Evolutionary conservation across 2,888 invertebrate species (phyloP), one percentile per base, ranked within the genome.

Genomic region (Malthinus seriepunctatus): DNA sequence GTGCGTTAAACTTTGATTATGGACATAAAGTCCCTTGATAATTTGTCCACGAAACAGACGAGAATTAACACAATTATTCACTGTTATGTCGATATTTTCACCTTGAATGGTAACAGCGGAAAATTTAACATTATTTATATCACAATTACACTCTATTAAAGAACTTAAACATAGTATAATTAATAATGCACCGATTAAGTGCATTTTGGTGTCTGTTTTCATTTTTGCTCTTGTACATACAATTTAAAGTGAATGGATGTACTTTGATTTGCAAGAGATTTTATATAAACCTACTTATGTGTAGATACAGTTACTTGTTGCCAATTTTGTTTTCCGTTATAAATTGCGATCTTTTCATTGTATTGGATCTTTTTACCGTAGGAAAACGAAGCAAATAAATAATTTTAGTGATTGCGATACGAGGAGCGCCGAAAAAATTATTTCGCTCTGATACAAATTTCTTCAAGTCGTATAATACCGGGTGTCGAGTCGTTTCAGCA

Each of bases 1-100:
- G n/a, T 51, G 32, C 14, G 51, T 49, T n/a, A 69, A 44, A 32
- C 45, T 56, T 65, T 70, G 70, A 6, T 63, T 33, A n/a, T 54
- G 37, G 1, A 63, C 54, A 12, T 56, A 56, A 1, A 66, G 48
- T 38, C 64, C 57, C 8, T 44, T 46, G 8, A 67, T 54, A 6
- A 56, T 45, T 14, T 48, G 32, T 15, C 57, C 56, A 42, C 12
- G 12, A 33, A 55, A 54, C 39, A 35, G 6, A 8, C 12, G 8
- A 15, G 48, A 12, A 14, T 54, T 33, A 11, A 55, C 34, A 31
- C 51, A 54, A 9, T 49, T 37, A 46, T 39, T 51, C 8, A 54
- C 35, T 10, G 46, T 51, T 12, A 51, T 10, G n/a, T 59, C 32
- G 32, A 54, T 46, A 8, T 51, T 54, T 23, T 33, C 47, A 11